Conservation (phyloP, 2,113 vertebrate species). For the Ursus arctos region DNA sequence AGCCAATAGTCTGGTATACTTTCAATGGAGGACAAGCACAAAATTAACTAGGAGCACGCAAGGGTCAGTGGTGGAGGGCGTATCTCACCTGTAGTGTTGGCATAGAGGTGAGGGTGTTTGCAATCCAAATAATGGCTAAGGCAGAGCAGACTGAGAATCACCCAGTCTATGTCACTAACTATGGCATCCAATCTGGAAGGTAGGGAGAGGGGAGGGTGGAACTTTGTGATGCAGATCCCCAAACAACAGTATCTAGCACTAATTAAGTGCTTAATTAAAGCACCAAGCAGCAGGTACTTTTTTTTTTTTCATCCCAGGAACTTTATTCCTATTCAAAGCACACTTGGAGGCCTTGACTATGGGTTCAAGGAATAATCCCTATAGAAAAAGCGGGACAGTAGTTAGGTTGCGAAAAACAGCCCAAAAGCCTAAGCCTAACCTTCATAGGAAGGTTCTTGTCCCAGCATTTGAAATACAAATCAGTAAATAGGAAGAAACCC, state of each 20-base stretch:
- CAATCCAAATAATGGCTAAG: neutral
- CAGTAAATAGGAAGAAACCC: neutral
- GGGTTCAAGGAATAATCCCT: neutral
- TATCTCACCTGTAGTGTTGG: neutral
- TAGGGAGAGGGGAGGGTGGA: too few species aligned
- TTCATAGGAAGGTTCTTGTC: neutral
- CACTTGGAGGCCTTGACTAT: neutral
- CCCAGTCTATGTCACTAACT: neutral
- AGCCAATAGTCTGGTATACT: neutral
- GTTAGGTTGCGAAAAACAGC: neutral
- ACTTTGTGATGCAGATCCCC: neutral
- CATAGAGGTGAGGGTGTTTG: neutral
- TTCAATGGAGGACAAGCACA: neutral
- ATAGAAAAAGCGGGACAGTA: neutral
- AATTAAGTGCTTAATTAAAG: neutral
- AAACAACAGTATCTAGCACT: neutral
- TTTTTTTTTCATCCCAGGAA: neutral
- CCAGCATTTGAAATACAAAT: neutral
- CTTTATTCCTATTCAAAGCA: neutral
- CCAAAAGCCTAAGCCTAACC: neutral
- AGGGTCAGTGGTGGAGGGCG: neutral
- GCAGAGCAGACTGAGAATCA: neutral
- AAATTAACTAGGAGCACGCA: neutral
- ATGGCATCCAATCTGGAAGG: neutral
- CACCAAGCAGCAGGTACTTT: neutral